Evolutionary conservation across 2,888 invertebrate species (phyloP), one percentile per base, ranked within the genome.

Genomic region (Catocala sponsa): DNA sequence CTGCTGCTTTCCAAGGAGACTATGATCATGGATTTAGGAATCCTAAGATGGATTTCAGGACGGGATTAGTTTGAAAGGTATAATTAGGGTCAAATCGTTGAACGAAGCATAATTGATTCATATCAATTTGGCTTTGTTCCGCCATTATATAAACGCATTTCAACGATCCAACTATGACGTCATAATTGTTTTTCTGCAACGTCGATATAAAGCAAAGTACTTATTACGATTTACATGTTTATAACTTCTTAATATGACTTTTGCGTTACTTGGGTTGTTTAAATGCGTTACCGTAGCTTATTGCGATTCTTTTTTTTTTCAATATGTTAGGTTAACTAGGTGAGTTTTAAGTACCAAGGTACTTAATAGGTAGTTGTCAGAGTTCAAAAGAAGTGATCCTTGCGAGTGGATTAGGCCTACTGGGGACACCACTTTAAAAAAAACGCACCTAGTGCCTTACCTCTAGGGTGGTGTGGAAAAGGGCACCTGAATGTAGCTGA

Each of bases 401-500:
- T 25, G 25, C 25, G 25, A 76, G 75, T 75, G 75, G 75, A 75
- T 25, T 75, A 75, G 52, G 75, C 75, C 75, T 75, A 68, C 44
- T 0, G 75, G 75, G 75, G 75, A 75, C 9, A 75, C 75, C 75
- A 75, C 75, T 76, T 32, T 65, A 75, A 75, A 75, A 72, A 75
- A 75, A 76, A 68, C 75, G 75, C 75, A 76, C 75, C 70, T 63
- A 53, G 63, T 75, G 75, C 56, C 66, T 63, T 75, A 75, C 75
- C 75, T 65, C 75, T 50, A 32, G 25, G 75, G 75, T 76, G 75
- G 75, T 76, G 75, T 75, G 75, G 75, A 75, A 75, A 75, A 0
- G 76, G 15, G 74, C 70, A 70, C 51, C 2, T 33, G 5, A 2
- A 12, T 25, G 25, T 25, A 25, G 4, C 25, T 25, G 25, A 25